A percentile compares a stretch with the other conserved stretches of the same genome.
Conservation (phyloP, 2,797 vertebrate genomes). For the Euphonia xanthogaster region DNA sequence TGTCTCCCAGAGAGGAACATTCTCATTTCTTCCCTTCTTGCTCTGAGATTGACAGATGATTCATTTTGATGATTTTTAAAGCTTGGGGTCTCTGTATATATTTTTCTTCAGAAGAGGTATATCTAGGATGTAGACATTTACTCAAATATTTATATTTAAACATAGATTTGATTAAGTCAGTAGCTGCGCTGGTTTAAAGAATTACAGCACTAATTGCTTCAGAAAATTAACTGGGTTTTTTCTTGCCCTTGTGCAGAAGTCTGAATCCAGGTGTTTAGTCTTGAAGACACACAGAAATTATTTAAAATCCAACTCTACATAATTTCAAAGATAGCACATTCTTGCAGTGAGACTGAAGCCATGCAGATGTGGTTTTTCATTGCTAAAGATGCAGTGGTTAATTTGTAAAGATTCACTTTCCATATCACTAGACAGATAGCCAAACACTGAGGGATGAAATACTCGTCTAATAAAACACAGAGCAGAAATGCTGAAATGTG, state of each 20-base stretch:
- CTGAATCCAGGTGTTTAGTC: neutral
- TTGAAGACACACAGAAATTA: neutral
- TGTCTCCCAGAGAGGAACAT: neutral
- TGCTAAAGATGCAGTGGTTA: neutral
- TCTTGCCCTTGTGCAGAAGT: neutral
- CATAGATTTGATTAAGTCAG: neutral
- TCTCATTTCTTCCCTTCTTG: neutral
- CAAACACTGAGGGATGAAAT: accelerated
- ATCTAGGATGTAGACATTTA: neutral
- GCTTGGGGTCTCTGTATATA: neutral
- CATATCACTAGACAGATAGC: neutral
- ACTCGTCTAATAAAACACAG: neutral
- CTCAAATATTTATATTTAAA: neutral
- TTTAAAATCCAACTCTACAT: neutral
- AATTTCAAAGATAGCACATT: neutral
- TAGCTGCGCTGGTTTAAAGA: neutral
- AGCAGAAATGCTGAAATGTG: accelerated
- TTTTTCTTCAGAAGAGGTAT: neutral
- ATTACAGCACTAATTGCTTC: neutral
- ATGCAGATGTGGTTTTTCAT: neutral
- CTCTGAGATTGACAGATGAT: neutral
- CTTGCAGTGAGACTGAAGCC: neutral
- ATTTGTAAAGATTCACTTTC: neutral
- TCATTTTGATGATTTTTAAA: neutral
- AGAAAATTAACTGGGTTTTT: neutral